Percentiles rank a stretch among this genome's conserved stretches.
phyloP scores from a whole-genome alignment of 2,797 vertebrate species.

The Hemitrygon akajei region DNA sequence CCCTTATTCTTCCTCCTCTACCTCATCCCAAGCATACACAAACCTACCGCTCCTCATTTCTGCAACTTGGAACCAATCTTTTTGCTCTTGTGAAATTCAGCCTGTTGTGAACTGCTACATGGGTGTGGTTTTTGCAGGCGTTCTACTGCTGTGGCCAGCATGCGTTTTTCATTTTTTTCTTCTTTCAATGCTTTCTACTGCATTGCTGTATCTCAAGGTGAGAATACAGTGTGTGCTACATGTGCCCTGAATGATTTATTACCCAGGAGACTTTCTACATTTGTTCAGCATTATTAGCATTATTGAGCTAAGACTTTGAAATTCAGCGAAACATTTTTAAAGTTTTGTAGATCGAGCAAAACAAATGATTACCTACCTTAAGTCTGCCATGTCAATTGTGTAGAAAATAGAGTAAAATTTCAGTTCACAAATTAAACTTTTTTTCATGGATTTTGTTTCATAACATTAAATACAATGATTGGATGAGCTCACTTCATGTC shows the following conservation, averaged over 20 bases:
- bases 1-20: not conserved
- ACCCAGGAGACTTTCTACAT: conserved; percentile 18
- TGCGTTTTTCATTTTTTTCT: not conserved
- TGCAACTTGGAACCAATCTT: not conserved
- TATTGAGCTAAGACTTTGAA: not conserved
- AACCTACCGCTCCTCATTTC: not conserved
- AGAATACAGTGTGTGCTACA: not conserved
- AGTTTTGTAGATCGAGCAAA: not conserved
- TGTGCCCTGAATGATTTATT: conserved; percentile 24
- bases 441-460: not conserved
- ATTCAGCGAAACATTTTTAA: not conserved
- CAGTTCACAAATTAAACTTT: not conserved
- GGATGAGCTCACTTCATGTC: not conserved
- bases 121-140: not conserved
- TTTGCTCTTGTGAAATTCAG: not conserved
- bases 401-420: not conserved
- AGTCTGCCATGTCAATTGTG: not conserved
- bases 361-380: not conserved
- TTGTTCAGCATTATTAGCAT: not conserved
- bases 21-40: too few species aligned
- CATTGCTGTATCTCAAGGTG: not conserved
- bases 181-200: not conserved
- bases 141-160: not conserved
- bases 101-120: too few species aligned
- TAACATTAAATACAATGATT: not conserved